Evolutionary conservation across 2,113 vertebrate genomes (phyloP).

Genomic region (Erythrolamprus reginae): DNA sequence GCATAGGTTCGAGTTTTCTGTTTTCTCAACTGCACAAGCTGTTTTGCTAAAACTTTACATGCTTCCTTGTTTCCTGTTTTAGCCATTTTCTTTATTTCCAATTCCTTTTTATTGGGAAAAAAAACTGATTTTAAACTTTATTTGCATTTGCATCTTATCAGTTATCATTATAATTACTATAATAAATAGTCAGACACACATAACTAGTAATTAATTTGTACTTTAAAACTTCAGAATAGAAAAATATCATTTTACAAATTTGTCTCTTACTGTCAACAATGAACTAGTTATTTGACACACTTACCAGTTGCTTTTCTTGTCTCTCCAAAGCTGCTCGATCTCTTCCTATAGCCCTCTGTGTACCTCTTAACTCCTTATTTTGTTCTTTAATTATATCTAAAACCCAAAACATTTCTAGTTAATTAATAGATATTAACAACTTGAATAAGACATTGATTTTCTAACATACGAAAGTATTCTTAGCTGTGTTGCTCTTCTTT

Average conservation of each 20-base stretch:
- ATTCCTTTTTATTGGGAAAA: conserved; percentile 71
- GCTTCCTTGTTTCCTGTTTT: conserved; percentile 93
- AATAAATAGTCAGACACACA: neutral
- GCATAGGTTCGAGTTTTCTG: conserved; percentile 94
- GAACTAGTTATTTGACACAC: conserved; percentile 54
- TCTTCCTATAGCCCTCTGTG: conserved; percentile 94
- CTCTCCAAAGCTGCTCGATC: conserved; percentile 90
- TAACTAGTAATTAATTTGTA: neutral
- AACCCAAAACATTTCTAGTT: conserved; percentile 54
- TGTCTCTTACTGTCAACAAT: conserved; percentile 11
- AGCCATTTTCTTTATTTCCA: conserved; percentile 99
- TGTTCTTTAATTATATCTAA: conserved; percentile 96
- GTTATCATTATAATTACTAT: neutral
- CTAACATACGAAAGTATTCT: neutral
- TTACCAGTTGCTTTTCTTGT: conserved; percentile 96
- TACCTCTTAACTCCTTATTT: conserved; percentile 88
- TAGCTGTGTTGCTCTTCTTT: neutral
- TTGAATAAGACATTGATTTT: neutral
- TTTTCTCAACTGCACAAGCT: conserved; percentile 90
- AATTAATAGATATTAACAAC: neutral
- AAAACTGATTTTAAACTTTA: neutral
- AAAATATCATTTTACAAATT: neutral
- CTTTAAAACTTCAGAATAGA: neutral
- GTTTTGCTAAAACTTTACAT: conserved; percentile 94
- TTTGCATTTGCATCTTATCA: neutral